These are phyloP conservation scores for Plestiodon gilberti DNA, from an alignment of 2,113 vertebrate genomes.

Conservation along the genomic window DNA sequence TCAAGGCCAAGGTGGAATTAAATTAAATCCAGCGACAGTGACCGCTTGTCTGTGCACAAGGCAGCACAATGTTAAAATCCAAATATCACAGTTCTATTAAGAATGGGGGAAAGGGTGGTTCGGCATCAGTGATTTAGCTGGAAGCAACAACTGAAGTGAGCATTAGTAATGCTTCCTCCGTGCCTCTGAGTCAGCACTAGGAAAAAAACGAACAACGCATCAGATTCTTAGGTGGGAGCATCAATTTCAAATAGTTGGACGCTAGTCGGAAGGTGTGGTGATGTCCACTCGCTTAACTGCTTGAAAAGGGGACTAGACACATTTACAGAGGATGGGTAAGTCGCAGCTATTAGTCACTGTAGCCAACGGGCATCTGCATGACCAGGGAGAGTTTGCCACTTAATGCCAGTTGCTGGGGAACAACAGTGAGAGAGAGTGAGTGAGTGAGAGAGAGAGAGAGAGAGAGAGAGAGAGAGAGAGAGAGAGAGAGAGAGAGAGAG, in stretches of 20 bases:
- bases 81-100: neutral
- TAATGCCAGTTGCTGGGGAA: no score
- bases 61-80: neutral
- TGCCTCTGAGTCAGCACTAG: slow-evolving; percentile 1
- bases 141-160: neutral
- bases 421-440: no score
- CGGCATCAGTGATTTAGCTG: neutral
- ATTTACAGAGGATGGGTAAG: no score
- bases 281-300: no score
- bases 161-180: neutral
- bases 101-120: neutral
- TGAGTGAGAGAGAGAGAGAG: no score
- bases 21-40: slow-evolving; percentile 5
- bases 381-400: no score
- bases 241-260: neutral
- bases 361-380: no score
- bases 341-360: no score
- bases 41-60: neutral
- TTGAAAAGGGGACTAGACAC: no score
- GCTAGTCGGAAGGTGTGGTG: neutral
- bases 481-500: no score
- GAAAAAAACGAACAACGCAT: neutral
- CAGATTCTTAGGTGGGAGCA: neutral
- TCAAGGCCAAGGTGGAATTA: slow-evolving; percentile 5
- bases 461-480: no score